Base-by-base conservation (phyloP, 2,888 invertebrate species). In the Aphodius sticticus region DNA sequence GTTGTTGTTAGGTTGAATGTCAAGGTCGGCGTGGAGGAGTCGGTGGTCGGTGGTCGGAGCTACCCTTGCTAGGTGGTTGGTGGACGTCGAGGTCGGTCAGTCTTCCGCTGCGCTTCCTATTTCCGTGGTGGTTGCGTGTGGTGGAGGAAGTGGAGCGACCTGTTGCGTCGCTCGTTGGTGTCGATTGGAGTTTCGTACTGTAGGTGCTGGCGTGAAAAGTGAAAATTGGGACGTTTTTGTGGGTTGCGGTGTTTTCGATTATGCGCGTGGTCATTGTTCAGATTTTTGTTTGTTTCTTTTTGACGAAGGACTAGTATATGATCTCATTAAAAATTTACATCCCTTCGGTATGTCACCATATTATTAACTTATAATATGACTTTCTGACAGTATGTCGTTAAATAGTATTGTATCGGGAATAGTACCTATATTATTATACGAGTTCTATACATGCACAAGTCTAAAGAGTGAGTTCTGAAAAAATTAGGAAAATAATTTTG, bases 51-150 rank as follows among this genome's bases (percentile, higher is more conserved):
- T 16, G 74, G 53, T 69, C 71, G 53, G 36, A 26, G 6, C 14
- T 26, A 78, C 69, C 74, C 72, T 35, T 78, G 69, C 74, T 69
- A 77, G 69, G 35, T 35, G 53, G 53, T 36, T 37, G 69, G 53
- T 53, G 53, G 53, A 38, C 69, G 16, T 15, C 36, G 75, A 53
- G 72, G 78, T 78, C 69, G 77, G 69, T 12, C 16, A 69, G 72
- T 72, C 74, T 75, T 14, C 37, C 78, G 26, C 71, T 16, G 16
- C 26, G 15, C 38, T 14, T 69, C 38, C 76, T 74, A 76, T 71
- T 77, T 77, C 70, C 69, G 70, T 77, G 16, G 69, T 12, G 53
- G 53, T 2, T 53, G 53, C 53, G 12, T 53, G 53, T 53, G 12
- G 3, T 53, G 53, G 53, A 9, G 12, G 53, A 9, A 12, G 53